These are phyloP conservation scores for Actinia equina DNA, from an alignment of 64 coral and sea anemone species.

Conservation along the genomic window DNA sequence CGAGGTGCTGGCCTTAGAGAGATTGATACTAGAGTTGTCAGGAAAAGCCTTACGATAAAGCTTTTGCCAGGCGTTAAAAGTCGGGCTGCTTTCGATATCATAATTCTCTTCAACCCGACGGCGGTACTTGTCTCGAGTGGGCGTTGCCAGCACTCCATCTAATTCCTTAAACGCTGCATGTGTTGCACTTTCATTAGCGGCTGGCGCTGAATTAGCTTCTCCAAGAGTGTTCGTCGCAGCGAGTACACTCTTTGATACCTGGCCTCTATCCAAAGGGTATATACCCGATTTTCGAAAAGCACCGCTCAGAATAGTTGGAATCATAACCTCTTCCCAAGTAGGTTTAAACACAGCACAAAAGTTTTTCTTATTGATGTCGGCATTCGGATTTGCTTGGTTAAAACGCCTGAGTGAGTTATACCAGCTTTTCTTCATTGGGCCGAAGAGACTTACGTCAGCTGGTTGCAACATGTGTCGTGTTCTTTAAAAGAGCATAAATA, in stretches of 20 bases:
- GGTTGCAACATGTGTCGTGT: constrained; percentile 32
- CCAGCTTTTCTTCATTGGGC: constrained; percentile 35
- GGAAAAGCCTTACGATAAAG: neutral
- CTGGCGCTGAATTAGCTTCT: neutral
- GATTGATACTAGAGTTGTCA: too few relatives aligned
- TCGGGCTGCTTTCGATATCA: constrained; percentile 47
- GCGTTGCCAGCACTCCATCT: constrained; percentile 3
- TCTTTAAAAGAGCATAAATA: constrained; percentile 32
- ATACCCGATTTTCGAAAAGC: constrained; percentile 39
- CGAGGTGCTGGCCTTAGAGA: too few relatives aligned
- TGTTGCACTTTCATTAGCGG: constrained; percentile 12
- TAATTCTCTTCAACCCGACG: constrained; percentile 47
- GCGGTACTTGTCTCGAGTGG: constrained; percentile 27
- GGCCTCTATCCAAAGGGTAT: neutral
- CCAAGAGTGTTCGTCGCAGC: too few relatives aligned
- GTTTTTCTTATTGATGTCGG: constrained; percentile 43
- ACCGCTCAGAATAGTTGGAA: neutral
- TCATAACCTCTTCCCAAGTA: constrained; percentile 53
- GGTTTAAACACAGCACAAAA: constrained; percentile 36
- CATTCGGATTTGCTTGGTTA: constrained; percentile 12
- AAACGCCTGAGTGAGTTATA: neutral
- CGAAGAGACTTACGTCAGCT: constrained; percentile 32
- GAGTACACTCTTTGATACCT: too few relatives aligned
- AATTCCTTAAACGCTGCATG: constrained; percentile 10
- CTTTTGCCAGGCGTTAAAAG: constrained; percentile 47